Conservation (phyloP, 1,140 invertebrate species). For the Melitaea cinxia region DNA sequence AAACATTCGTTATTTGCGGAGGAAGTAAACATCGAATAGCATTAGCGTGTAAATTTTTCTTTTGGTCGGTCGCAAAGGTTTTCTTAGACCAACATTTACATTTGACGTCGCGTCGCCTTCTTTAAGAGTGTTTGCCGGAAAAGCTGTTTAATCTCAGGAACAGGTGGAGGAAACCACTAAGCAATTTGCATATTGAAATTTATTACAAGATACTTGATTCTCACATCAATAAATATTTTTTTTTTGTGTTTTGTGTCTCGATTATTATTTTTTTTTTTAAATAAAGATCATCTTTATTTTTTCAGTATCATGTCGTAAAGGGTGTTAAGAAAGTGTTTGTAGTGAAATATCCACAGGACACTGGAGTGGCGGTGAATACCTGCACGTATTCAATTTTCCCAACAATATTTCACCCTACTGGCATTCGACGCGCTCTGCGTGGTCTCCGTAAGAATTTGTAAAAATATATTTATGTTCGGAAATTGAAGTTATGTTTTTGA, state of each 20-base stretch:
- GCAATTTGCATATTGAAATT: conserved; percentile 70
- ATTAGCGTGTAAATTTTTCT: conserved; percentile 62
- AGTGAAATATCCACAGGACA: conserved; percentile 52
- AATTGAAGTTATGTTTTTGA: conserved; percentile 44
- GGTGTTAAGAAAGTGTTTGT: conserved; percentile 28
- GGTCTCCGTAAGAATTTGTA: conserved; percentile 50
- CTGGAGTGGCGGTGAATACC: conserved; percentile 60
- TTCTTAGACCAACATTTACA: conserved; percentile 69
- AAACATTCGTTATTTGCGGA: conserved; percentile 28
- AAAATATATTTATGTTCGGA: conserved; percentile 57
- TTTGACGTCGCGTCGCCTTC: conserved; percentile 49
- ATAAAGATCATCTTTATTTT: not conserved
- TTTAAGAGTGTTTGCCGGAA: conserved; percentile 55
- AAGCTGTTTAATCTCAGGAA: conserved; percentile 77
- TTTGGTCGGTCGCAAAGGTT: conserved; percentile 62
- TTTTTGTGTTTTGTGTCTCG: not conserved
- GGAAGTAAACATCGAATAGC: conserved; percentile 35
- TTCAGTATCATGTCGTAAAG: not conserved
- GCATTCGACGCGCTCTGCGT: conserved; percentile 55
- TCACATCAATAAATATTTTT: conserved; percentile 23
- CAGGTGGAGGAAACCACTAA: conserved; percentile 64
- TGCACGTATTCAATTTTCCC: conserved; percentile 75
- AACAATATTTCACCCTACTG: conserved; percentile 70
- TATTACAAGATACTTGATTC: conserved; percentile 28
- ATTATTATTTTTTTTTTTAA: not conserved